Evolutionary conservation across 2,888 invertebrate genomes (phyloP).

Genomic region (Acleris cristana): DNA sequence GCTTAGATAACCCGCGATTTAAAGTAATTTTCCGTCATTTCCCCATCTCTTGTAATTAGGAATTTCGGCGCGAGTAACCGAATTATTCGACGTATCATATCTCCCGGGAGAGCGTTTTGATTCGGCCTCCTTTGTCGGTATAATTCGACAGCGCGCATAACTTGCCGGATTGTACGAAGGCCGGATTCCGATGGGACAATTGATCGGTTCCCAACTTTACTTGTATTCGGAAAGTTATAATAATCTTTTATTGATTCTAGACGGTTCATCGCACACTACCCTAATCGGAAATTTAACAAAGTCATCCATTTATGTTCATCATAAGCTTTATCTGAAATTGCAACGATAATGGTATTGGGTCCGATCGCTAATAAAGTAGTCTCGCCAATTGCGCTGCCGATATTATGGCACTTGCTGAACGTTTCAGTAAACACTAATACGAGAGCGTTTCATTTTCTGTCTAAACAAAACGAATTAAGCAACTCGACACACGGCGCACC

Average conservation of each 20-base stretch:
- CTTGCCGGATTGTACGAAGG: conserved; percentile 44
- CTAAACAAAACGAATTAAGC: conserved; percentile 32
- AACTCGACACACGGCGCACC: neutral
- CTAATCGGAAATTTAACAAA: conserved; percentile 25
- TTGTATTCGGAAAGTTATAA: conserved; percentile 48
- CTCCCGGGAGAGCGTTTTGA: conserved; percentile 47
- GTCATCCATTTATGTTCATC: conserved; percentile 16
- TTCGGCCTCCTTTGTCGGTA: conserved; percentile 47
- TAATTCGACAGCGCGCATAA: conserved; percentile 46
- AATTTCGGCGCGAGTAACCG: conserved; percentile 56
- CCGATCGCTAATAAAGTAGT: conserved; percentile 12
- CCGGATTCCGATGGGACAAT: conserved; percentile 49
- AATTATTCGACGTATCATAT: conserved; percentile 54
- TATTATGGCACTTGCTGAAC: conserved; percentile 27
- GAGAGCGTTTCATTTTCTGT: conserved; percentile 8
- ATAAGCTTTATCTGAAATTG: conserved; percentile 9
- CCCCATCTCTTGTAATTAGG: conserved; percentile 62
- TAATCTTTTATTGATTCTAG: conserved; percentile 49
- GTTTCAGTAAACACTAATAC: conserved; percentile 22
- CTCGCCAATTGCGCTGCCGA: conserved; percentile 17
- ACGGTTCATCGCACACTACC: conserved; percentile 43
- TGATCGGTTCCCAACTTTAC: conserved; percentile 46
- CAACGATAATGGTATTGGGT: conserved; percentile 12
- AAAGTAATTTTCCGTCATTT: conserved; percentile 66
- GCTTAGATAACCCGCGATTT: conserved; percentile 67